A percentile compares a stretch with the other conserved stretches of the same genome.
These are phyloP conservation scores for Lepidurus apus DNA, from an alignment of 1,140 invertebrate genomes.

Conservation along the genomic window DNA sequence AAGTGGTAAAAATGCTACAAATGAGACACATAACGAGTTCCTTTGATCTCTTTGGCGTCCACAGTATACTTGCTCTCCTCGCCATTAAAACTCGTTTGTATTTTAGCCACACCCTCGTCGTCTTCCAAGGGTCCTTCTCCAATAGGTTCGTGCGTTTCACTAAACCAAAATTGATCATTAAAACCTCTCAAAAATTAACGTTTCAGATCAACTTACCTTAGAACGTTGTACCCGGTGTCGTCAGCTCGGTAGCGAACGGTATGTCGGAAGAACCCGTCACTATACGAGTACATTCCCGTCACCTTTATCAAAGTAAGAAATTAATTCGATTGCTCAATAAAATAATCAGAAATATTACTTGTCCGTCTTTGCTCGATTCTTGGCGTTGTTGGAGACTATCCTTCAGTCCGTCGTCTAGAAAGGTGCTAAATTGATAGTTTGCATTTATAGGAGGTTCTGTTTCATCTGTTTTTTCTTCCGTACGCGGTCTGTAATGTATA, in stretches of 20 bases:
- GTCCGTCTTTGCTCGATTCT: neutral
- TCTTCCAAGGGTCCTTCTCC: neutral
- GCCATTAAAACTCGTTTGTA: neutral
- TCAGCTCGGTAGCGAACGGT: neutral
- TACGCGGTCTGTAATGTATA: neutral
- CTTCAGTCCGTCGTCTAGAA: neutral
- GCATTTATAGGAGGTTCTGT: neutral
- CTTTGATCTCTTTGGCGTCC: neutral
- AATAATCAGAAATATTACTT: neutral
- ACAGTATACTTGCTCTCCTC: neutral
- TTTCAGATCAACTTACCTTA: neutral
- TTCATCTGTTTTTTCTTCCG: neutral
- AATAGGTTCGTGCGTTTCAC: neutral
- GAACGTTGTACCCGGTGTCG: neutral
- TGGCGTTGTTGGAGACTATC: neutral
- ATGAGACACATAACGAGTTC: neutral
- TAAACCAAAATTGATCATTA: neutral
- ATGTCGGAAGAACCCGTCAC: neutral
- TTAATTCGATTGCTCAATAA: neutral
- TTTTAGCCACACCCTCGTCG: neutral
- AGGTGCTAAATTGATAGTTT: conserved; percentile 6
- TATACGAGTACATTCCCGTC: neutral
- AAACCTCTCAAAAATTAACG: neutral
- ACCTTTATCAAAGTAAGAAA: neutral
- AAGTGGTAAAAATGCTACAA: neutral